A percentile compares a stretch with the other conserved stretches of the same genome.
Conservation (phyloP, 2,888 invertebrate genomes). For the Seira sanloemensis region DNA sequence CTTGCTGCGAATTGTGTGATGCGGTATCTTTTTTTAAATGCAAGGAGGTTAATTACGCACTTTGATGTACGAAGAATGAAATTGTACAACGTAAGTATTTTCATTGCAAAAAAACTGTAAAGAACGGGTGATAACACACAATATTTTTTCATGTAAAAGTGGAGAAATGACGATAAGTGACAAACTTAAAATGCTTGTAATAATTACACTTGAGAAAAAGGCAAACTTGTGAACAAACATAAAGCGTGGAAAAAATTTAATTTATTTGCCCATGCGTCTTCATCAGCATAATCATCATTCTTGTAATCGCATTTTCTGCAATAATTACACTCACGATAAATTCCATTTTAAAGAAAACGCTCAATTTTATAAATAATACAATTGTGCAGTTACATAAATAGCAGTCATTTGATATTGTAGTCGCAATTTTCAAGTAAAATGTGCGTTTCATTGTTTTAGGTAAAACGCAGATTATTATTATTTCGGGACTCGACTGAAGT, state of each 20-base stretch:
- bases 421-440: background rate
- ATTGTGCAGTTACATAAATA: no score
- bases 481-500: background rate
- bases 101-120: background rate
- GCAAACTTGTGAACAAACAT: slow-evolving; percentile 26
- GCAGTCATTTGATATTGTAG: no score
- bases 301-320: slow-evolving; percentile 11
- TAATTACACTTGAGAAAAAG: background rate
- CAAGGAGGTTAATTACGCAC: slow-evolving; percentile 29
- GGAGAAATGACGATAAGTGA: slow-evolving; percentile 5
- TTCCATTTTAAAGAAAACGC: background rate
- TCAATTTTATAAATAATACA: background rate
- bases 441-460: background rate
- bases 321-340: slow-evolving; percentile 27
- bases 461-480: background rate
- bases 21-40: background rate
- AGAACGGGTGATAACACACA: background rate
- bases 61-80: no score
- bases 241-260: slow-evolving; percentile 31
- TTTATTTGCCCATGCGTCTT: slow-evolving; percentile 26
- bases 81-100: background rate
- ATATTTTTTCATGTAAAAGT: background rate
- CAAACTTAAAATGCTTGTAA: background rate
- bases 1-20: background rate
- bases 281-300: background rate